Conservation (phyloP, 2,888 invertebrate species). For the Camponotus fellah region DNA sequence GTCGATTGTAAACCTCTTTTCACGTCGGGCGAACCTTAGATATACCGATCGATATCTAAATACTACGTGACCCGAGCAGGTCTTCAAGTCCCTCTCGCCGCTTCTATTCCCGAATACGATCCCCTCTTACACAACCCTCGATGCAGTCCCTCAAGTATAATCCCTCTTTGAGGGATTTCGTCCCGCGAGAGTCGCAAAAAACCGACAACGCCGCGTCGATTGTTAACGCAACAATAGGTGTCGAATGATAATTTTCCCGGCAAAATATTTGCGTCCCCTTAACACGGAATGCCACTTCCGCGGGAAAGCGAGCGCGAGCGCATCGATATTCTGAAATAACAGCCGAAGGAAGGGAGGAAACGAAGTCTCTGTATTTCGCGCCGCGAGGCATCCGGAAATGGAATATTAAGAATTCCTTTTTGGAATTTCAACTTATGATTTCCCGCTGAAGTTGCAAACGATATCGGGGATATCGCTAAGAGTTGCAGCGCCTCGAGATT, state of each 20-base stretch:
- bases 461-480: constrained; percentile 34
- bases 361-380: constrained; percentile 49
- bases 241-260: neutral
- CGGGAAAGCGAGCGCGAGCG: constrained; percentile 20
- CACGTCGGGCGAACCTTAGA: neutral
- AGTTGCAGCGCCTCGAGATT: constrained; percentile 32
- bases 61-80: neutral
- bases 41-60: neutral
- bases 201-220: neutral
- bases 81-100: neutral
- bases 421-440: constrained; percentile 70
- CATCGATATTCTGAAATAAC: constrained; percentile 52
- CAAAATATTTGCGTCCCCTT: neutral
- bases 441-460: constrained; percentile 58
- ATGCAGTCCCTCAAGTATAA: too few species aligned
- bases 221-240: neutral
- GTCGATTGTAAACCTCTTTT: neutral
- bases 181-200: too few species aligned
- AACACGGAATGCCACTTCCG: neutral
- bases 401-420: constrained; percentile 59
- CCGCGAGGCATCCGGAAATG: constrained; percentile 54
- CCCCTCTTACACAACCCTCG: too few species aligned
- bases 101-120: neutral
- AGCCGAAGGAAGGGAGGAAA: constrained; percentile 1
- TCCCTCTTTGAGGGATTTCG: too few species aligned